Percentiles rank a stretch among this genome's conserved stretches.
phyloP scores from a whole-genome alignment of 2,888 invertebrate species.

The Eupithecia vulgata region DNA sequence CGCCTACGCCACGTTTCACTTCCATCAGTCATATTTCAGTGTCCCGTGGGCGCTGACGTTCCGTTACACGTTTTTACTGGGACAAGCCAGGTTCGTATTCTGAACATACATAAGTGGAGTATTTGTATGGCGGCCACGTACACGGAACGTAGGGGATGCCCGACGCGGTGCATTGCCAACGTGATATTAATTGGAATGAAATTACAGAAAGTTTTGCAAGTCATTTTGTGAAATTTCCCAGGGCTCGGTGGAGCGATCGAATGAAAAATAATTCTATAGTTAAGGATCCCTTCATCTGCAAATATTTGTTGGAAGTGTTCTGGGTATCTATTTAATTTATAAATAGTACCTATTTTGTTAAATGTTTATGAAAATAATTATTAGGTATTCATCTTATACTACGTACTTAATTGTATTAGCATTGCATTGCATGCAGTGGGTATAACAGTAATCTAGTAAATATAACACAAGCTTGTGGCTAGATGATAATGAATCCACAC shows the following conservation, averaged over 20 bases:
- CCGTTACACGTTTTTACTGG: conserved; percentile 30
- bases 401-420: no score
- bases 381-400: no score
- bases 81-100: conserved; percentile 24
- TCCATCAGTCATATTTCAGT: conserved; percentile 39
- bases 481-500: no score
- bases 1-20: conserved; percentile 25
- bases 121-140: conserved; percentile 42
- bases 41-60: conserved; percentile 38
- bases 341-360: no score
- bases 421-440: no score
- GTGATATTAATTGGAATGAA: conserved; percentile 34
- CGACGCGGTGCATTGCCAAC: conserved; percentile 30
- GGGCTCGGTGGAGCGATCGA: neutral
- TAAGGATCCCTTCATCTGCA: neutral
- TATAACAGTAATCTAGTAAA: no score
- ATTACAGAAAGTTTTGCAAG: conserved; percentile 26
- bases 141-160: conserved; percentile 35
- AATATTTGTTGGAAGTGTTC: no score
- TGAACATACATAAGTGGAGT: conserved; percentile 29
- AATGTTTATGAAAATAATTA: no score
- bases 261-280: neutral
- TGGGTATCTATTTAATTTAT: no score
- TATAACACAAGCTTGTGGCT: no score
- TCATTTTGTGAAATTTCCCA: conserved; percentile 16